A percentile compares a stretch with the other conserved stretches of the same genome.
Evolutionary conservation across 2,888 invertebrate species (phyloP).

Genomic region (Xestia c-nigrum): DNA sequence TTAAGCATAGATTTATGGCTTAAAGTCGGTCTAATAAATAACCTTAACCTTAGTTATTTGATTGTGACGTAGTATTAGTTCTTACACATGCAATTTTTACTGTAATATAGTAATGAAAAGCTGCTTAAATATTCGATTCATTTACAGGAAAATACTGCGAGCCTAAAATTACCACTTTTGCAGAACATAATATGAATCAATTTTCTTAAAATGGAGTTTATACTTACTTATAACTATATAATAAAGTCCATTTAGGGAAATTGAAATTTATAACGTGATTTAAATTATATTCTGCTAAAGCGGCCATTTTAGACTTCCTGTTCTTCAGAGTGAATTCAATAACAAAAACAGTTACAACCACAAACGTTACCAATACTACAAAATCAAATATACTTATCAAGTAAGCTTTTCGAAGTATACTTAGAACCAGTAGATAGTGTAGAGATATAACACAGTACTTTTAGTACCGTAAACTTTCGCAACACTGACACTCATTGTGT

Average conservation of each 20-base stretch:
- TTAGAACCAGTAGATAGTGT: constrained; percentile 5
- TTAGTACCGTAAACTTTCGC: constrained; percentile 69
- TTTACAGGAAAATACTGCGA: background rate
- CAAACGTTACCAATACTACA: background rate
- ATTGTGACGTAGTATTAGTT: background rate
- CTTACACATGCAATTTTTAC: background rate
- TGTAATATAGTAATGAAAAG: background rate
- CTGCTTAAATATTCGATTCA: background rate
- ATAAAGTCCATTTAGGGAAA: too few species aligned
- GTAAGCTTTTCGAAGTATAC: background rate
- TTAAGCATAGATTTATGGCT: too few species aligned
- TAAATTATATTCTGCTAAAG: too few species aligned
- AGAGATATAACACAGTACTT: constrained; percentile 4
- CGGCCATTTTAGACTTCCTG: too few species aligned
- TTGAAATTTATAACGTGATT: too few species aligned
- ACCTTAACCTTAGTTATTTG: background rate
- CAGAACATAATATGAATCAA: too few species aligned
- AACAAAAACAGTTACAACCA: background rate
- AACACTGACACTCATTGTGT: constrained; percentile 67
- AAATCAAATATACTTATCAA: constrained; percentile 17
- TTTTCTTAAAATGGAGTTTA: too few species aligned
- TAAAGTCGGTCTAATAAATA: background rate
- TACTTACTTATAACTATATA: too few species aligned
- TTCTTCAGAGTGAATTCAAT: background rate
- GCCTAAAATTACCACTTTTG: too few species aligned